Evolutionary conservation across 2,797 vertebrate genomes (phyloP).

Genomic region (Sternarchorhynchus goeldii): DNA sequence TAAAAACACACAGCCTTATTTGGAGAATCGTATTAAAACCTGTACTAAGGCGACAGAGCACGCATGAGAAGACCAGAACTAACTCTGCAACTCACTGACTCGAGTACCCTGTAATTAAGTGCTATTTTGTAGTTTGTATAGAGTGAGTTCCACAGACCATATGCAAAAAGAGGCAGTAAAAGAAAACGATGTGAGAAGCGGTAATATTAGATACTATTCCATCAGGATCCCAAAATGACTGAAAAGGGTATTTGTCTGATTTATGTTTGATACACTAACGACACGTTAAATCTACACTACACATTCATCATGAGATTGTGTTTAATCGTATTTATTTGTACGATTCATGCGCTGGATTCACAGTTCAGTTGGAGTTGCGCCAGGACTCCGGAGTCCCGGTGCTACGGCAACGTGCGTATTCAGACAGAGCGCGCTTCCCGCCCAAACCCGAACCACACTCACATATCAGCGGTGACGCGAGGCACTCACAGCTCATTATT

Average conservation of each 20-base stretch:
- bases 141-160: background rate
- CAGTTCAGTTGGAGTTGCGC: conserved; percentile 56
- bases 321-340: conserved; percentile 50
- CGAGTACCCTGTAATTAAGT: conserved; percentile 54
- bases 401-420: conserved; percentile 20
- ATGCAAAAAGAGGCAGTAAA: conserved; percentile 1
- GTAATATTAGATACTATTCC: conserved; percentile 14
- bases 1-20: conserved; percentile 69
- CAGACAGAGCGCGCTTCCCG: conserved; percentile 27
- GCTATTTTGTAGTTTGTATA: conserved; percentile 37
- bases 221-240: conserved; percentile 33
- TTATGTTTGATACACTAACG: conserved; percentile 36
- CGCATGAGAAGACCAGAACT: conserved; percentile 32
- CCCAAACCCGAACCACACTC: conserved; percentile 25
- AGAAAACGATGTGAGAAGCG: conserved; percentile 20
- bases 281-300: conserved; percentile 50
- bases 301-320: conserved; percentile 54
- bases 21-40: conserved; percentile 59
- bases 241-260: conserved; percentile 25
- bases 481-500: conserved; percentile 33
- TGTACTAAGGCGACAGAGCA: conserved; percentile 61
- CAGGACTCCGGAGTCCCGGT: conserved; percentile 38
- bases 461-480: conserved; percentile 18
- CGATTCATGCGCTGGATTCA: conserved; percentile 60
- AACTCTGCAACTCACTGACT: conserved; percentile 33